These are phyloP conservation scores for Dryocosmus kuriphilus DNA, from an alignment of 2,888 invertebrate genomes.

Conservation along the genomic window DNA sequence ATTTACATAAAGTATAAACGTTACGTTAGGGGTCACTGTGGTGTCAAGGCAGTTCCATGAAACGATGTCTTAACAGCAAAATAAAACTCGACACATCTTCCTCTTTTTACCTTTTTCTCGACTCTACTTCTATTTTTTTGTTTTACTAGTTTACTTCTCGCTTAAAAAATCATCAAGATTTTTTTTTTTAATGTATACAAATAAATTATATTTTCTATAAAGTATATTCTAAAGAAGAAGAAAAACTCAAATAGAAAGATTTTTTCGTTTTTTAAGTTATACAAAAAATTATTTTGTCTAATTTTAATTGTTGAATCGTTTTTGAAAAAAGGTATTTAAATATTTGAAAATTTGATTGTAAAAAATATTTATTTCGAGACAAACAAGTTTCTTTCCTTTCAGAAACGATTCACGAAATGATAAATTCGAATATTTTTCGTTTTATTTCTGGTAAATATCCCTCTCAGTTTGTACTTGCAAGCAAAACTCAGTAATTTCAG, in stretches of 20 bases:
- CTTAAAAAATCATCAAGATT: too few relatives aligned
- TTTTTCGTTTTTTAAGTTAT: too few relatives aligned
- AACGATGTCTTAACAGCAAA: neutral
- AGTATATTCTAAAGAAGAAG: too few relatives aligned
- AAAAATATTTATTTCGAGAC: neutral
- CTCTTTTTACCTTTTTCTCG: neutral
- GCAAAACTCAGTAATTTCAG: neutral
- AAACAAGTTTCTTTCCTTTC: too few relatives aligned
- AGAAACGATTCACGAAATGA: too few relatives aligned
- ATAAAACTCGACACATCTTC: neutral
- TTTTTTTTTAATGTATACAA: too few relatives aligned
- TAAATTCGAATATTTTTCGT: neutral
- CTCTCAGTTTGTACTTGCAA: neutral
- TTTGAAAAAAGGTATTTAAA: too few relatives aligned
- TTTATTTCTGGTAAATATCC: neutral
- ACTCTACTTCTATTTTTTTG: neutral
- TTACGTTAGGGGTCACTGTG: conserved; percentile 49
- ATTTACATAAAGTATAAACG: conserved; percentile 51
- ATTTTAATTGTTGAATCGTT: too few relatives aligned
- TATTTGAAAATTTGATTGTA: neutral
- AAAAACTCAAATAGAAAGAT: too few relatives aligned
- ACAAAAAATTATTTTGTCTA: too few relatives aligned
- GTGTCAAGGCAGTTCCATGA: conserved; percentile 50
- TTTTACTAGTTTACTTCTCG: too few relatives aligned
- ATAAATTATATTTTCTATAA: too few relatives aligned